Base-by-base conservation (phyloP, 2,888 invertebrate genomes). In the Mycalesis mineus region DNA sequence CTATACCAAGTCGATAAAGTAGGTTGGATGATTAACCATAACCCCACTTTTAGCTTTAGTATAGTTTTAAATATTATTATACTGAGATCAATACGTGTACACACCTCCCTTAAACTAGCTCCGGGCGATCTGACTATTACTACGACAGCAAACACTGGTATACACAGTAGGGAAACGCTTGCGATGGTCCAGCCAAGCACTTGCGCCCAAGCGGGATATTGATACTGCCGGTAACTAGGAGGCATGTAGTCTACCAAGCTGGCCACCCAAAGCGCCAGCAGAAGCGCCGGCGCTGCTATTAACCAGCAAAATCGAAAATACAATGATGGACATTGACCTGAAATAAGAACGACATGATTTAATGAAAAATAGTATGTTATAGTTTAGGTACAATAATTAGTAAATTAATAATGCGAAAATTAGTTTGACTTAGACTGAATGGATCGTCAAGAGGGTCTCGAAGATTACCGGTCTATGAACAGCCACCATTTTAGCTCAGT, bases 221-320 rank as follows among this genome's bases (percentile, higher is more conserved):
- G 90, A 59, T 95, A 95, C 70, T 95, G 95, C 66, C 95, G 94
- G 78, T 97, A 96, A 31, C 94, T 94, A 8, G 97, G 96, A 45
- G 95, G 94, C 69, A 94, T 93, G 80, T 97, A 97, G 83, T 97
- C 96, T 57, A 96, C 94, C 74, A 97, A 90, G 71, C 96, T 95
- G 70, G 96, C 95, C 56, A 97, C 93, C 96, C 96, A 97, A 53
- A 97, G 92, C 14, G 94, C 94, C 91, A 97, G 84, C 57, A 97
- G 93, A 59, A 97, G 86, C 44, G 95, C 88, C 0, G 97, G 97
- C 9, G 96, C 92, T 13, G 95, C 93, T 62, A 95, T 83, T 55
- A 95, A 88, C 97, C 97, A 97, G 76, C 97, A 97, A 65, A 95
- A 93, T 66, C 95, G 92, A 75, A 97, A 95, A 80, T 96, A 97